These are phyloP conservation scores for Drosophila lacertosa DNA, from an alignment of 1,140 invertebrate genomes.

Conservation along the genomic window DNA sequence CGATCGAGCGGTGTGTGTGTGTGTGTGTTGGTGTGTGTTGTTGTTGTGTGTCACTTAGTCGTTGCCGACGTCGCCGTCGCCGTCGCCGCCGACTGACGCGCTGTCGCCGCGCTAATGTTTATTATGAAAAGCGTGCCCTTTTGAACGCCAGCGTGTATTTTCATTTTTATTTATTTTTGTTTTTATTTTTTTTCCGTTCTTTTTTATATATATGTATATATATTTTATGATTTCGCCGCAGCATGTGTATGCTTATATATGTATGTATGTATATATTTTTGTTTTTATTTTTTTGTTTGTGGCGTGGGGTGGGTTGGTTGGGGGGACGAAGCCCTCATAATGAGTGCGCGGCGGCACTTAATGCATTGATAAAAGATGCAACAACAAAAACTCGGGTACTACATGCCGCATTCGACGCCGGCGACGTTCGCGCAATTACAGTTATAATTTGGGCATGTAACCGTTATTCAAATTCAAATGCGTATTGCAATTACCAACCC, in stretches of 20 bases:
- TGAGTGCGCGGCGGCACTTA: conserved; percentile 69
- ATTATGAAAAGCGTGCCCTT: conserved; percentile 82
- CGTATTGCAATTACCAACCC: conserved; percentile 79
- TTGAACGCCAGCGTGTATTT: conserved; percentile 79
- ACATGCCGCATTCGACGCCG: conserved; percentile 54
- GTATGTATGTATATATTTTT: conserved; percentile 54
- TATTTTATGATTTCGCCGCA: conserved; percentile 53
- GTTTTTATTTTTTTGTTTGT: conserved; percentile 47
- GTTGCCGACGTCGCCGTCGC: no score
- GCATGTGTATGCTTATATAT: conserved; percentile 48
- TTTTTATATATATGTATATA: conserved; percentile 19
- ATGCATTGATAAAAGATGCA: conserved; percentile 82
- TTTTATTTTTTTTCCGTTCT: conserved; percentile 38
- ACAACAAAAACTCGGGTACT: conserved; percentile 44
- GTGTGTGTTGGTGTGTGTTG: no score
- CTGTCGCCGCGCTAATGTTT: conserved; percentile 69
- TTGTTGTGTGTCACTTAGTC: no score
- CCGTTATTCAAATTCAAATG: conserved; percentile 80
- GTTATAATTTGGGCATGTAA: conserved; percentile 70
- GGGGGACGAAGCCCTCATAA: conserved; percentile 62
- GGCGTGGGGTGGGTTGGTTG: background rate
- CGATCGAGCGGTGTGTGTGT: conserved; percentile 16
- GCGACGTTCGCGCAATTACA: conserved; percentile 64
- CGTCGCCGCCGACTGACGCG: conserved; percentile 13
- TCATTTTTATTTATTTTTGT: conserved; percentile 65